Evolutionary conservation across 1,140 invertebrate species (phyloP).

Genomic region (Drosophila bifasciata): DNA sequence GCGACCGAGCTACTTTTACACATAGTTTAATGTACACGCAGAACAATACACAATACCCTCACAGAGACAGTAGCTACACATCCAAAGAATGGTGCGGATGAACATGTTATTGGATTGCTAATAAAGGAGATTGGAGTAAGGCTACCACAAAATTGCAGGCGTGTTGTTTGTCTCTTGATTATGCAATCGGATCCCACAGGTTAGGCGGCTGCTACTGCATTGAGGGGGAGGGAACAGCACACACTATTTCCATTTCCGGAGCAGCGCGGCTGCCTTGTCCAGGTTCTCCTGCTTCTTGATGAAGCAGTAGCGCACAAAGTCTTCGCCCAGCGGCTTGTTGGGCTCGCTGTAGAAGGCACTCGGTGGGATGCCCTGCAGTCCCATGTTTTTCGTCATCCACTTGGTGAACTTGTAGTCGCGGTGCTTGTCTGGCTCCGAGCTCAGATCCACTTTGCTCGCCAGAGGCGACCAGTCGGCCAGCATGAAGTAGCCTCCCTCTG

Average conservation of each 20-base stretch:
- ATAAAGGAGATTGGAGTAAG: conserved; percentile 80
- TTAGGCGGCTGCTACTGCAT: conserved; percentile 40
- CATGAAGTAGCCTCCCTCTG: conserved; percentile 99
- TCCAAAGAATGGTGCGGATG: conserved; percentile 59
- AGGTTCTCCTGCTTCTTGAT: conserved; percentile 95
- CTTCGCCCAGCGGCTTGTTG: conserved; percentile 93
- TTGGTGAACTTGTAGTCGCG: conserved; percentile 97
- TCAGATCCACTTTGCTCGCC: conserved; percentile 87
- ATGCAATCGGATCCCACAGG: conserved; percentile 57
- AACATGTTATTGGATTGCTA: conserved; percentile 77
- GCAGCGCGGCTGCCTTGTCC: conserved; percentile 87
- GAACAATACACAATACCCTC: conserved; percentile 41
- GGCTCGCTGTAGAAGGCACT: conserved; percentile 95
- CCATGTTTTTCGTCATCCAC: conserved; percentile 97
- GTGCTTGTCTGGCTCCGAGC: conserved; percentile 88
- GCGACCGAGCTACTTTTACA: conserved; percentile 15
- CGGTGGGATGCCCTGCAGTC: conserved; percentile 96
- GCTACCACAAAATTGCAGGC: conserved; percentile 52
- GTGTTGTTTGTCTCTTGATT: conserved; percentile 41
- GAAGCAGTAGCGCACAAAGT: conserved; percentile 96
- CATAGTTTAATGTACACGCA: conserved; percentile 61
- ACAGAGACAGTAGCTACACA: conserved; percentile 34
- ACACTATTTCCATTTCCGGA: conserved; percentile 87
- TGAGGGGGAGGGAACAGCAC: no score
- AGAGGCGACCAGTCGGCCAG: conserved; percentile 95